Evolutionary conservation across 2,888 invertebrate genomes (phyloP), one percentile per base, ranked within the genome.

Genomic region (Reticulitermes lucifugus): DNA sequence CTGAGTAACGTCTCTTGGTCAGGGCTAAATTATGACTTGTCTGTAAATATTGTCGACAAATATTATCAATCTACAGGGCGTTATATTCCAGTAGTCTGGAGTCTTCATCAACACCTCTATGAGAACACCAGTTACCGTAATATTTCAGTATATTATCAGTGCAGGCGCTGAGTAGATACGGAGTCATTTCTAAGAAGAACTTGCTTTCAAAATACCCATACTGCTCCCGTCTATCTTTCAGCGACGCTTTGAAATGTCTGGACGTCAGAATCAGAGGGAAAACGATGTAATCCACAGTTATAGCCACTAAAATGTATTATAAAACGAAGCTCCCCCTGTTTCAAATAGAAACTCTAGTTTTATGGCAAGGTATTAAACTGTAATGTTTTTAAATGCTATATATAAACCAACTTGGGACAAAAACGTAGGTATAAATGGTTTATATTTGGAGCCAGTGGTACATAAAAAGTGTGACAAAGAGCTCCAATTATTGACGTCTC

Each of bases 241-340:
- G 25, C 25, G 10, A 77, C 14, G 77, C 41, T 46, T 77, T 46
- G 6, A 46, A 46, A 43, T 46, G 77, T 77, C 46, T 77, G 77
- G 77, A 51, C 51, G 22, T 77, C n/a, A 43, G 41, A 77, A 77
- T 77, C 46, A n/a, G 46, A 43, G 77, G 75, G 46, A 77, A 46
- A 77, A 46, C n/a, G 21, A 46, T 43, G 77, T 77, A 77, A 51
- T 77, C 51, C 77, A 46, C 46, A 43, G 77, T 77, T 77, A 77
- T 77, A 25, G 77, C 77, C 77, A 77, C 77, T 77, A 77, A 77
- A 77, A 77, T 22, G 77, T 21, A 77, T 77, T 77, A 77, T 77
- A 77, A 77, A 77, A 51, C 77, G 46, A 25, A n/a, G 46, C 77
- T 77, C 77, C 21, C 77, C 77, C n/a, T 77, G 7, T n/a, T 35